Base-by-base conservation (phyloP, 2,888 invertebrate genomes). In the Apocheima hispidaria region DNA sequence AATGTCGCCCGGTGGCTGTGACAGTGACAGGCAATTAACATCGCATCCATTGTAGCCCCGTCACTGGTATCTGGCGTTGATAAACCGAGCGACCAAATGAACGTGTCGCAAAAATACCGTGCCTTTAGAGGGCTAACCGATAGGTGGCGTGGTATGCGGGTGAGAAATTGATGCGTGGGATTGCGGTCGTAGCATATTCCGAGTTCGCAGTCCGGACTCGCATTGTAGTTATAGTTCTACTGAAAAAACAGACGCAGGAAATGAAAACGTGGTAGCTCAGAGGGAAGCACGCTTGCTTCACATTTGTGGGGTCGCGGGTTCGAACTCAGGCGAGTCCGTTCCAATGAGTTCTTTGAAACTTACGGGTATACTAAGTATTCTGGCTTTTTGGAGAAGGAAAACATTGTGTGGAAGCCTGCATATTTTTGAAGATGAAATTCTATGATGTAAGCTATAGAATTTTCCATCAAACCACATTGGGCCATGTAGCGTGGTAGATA, bases 21-120 rank as follows among this genome's bases (percentile, higher is more conserved):
- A 79, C 83, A 82, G 58, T 78, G 81, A 79, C 83, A 82, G 75
- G 77, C 76, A 82, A 82, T 80, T 79, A 81, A 72, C 71, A 74
- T 74, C 70, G 62, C 69, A 70, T 73, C 75, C 68, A 80, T 78
- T 77, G 75, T 76, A 66, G 65, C 66, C 56, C 49, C 30, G 71
- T 70, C 72, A 68, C 61, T 64, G 56, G 52, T 65, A 65, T 65
- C 60, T 65, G 67, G 55, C 63, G 59, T 67, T 70, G 68, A 70
- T 71, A 74, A 72, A 69, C 65, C 63, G 58, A 68, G 67, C 63
- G 64, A 41, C 44, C 54, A 64, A 63, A 69, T 66, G 62, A 63
- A 64, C 63, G 58, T 64, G 53, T 63, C 18, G 61, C 52, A 59
- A 62, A 65, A 66, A 65, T 65, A 51, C 46, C 21, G 2, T 14